These are phyloP conservation scores for Aleiodes leptofemur DNA, from an alignment of 2,888 invertebrate genomes.

Conservation along the genomic window DNA sequence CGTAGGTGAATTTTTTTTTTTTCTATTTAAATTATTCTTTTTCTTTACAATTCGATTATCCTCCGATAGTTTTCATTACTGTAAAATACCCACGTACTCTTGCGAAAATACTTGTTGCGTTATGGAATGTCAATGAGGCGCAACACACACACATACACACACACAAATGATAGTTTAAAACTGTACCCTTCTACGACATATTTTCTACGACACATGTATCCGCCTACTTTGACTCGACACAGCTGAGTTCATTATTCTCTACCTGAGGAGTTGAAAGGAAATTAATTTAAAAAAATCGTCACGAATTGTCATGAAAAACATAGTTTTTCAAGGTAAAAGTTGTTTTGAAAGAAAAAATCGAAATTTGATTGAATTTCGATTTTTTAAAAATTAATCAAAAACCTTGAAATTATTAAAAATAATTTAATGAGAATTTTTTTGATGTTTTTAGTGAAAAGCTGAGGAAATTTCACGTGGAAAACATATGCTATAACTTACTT, in stretches of 20 bases:
- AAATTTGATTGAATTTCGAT: too few relatives aligned
- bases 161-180: constrained; percentile 6
- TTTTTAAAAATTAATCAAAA: too few relatives aligned
- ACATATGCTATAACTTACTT: too few relatives aligned
- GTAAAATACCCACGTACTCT: constrained; percentile 35
- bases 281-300: neutral
- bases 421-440: too few relatives aligned
- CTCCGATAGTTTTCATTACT: constrained; percentile 10
- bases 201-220: constrained; percentile 27
- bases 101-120: constrained; percentile 44
- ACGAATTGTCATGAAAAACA: neutral
- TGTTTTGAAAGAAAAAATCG: too few relatives aligned
- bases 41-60: neutral
- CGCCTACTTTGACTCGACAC: neutral
- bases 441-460: too few relatives aligned
- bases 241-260: constrained; percentile 17
- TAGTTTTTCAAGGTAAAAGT: too few relatives aligned
- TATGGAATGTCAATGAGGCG: constrained; percentile 48
- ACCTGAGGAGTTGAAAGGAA: neutral
- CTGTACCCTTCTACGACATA: constrained; percentile 29
- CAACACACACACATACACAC: neutral
- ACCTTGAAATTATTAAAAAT: too few relatives aligned
- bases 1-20: neutral
- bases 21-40: neutral
- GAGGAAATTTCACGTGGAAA: too few relatives aligned